Conservation (phyloP, 2,113 vertebrate species). For the Oryzias curvinotus region DNA sequence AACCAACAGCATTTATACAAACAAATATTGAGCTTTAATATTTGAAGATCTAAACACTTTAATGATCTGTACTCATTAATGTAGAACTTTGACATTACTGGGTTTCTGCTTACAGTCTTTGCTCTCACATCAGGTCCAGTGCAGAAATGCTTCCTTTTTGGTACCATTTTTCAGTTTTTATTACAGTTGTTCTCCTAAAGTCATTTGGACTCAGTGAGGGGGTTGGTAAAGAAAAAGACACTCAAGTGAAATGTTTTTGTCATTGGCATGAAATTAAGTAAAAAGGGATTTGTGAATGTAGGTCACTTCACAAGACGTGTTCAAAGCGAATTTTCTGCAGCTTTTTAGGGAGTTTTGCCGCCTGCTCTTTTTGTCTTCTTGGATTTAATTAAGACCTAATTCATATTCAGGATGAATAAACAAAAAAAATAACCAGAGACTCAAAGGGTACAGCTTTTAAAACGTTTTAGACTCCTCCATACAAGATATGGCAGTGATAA, state of each 20-base stretch:
- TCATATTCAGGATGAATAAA: no score
- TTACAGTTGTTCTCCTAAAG: slow-evolving; percentile 12
- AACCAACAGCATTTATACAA: no score
- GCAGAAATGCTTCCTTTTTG: no score
- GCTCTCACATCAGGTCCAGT: neutral
- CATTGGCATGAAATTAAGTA: slow-evolving; percentile 47
- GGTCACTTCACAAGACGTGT: slow-evolving; percentile 39
- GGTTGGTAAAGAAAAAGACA: slow-evolving; percentile 17
- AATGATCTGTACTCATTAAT: no score
- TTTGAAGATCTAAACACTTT: no score
- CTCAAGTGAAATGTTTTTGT: slow-evolving; percentile 42
- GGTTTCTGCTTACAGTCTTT: neutral
- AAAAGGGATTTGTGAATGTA: slow-evolving; percentile 49
- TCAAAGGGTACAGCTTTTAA: no score
- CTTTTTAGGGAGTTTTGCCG: slow-evolving; percentile 34
- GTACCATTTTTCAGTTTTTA: neutral
- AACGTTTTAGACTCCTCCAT: no score
- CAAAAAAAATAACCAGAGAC: no score
- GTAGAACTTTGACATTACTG: no score
- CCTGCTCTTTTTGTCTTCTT: slow-evolving; percentile 27
- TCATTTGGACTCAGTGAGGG: slow-evolving; percentile 34
- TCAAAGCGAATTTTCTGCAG: slow-evolving; percentile 31
- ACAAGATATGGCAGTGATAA: no score
- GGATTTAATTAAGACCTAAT: slow-evolving; percentile 1
- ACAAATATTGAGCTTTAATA: no score